Evolutionary conservation across 1,140 invertebrate genomes (phyloP), one percentile per base, ranked within the genome.

Genomic region (Bombus vancouverensis): DNA sequence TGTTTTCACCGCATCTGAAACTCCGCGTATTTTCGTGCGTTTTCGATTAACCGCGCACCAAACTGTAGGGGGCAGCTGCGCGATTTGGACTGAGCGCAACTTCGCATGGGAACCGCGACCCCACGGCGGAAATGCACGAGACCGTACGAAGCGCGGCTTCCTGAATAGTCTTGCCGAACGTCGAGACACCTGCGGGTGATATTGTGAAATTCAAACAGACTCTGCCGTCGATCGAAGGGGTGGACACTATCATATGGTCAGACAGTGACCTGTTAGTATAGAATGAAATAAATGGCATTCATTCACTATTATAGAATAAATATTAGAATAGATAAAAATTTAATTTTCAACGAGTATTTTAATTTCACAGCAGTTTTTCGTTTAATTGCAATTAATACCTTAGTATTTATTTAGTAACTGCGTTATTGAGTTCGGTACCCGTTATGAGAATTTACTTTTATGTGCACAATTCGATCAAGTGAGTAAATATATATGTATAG

Each of bases 61-160:
- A 90, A 59, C 62, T 86, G 76, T 83, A 85, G 85, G 76, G 47
- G 83, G 93, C 92, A 92, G 89, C 93, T 94, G 93, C 93, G 93
- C 93, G 92, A 93, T 90, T 90, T 76, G 76, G 66, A 94, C 93
- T 93, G 90, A 94, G 85, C 87, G 83, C 92, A 92, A 88, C 91
- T 90, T 91, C 91, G 89, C 89, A 92, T 89, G 86, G 87, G 83
- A 92, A 91, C 90, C 87, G 15, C 71, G 83, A 79, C 86, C 80
- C 85, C 44, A 71, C 25, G 37, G n/a, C 88, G 89, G 90, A 92
- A 89, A 89, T 65, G 57, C 85, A 75, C 86, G 90, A 92, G 57
- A 39, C 13, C 25, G 22, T 39, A 71, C 84, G 83, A 91, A 85
- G 25, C 81, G 76, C 39, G 73, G 65, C 72, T 59, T 59, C 34